Conservation (phyloP, 1,140 invertebrate species). For the Subanguina moxae region DNA sequence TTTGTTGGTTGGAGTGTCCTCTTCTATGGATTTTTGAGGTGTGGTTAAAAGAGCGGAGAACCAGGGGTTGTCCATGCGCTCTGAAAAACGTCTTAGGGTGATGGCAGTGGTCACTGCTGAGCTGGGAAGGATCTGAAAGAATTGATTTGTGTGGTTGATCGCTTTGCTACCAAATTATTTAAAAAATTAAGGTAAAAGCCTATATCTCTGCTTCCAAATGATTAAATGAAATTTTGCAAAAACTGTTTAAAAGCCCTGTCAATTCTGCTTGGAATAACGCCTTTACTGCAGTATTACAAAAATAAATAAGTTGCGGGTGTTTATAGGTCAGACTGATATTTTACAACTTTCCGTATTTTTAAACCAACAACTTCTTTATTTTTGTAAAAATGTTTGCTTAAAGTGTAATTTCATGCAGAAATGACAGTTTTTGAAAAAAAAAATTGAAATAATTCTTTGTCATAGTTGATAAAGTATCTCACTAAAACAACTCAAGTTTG, state of each 20-base stretch:
- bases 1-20: background rate
- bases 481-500: background rate
- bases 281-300: too few species aligned
- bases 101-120: slow-evolving; percentile 9
- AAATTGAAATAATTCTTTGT: background rate
- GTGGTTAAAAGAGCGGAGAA: slow-evolving; percentile 41
- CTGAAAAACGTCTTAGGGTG: slow-evolving; percentile 19
- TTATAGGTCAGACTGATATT: too few species aligned
- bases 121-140: background rate
- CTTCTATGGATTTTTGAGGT: background rate
- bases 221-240: too few species aligned
- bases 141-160: background rate
- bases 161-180: too few species aligned
- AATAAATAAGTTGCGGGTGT: too few species aligned
- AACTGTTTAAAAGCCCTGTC: too few species aligned
- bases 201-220: too few species aligned
- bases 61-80: slow-evolving; percentile 34
- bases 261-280: too few species aligned
- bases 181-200: too few species aligned
- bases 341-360: too few species aligned
- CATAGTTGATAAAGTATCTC: background rate
- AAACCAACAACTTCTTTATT: too few species aligned
- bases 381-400: background rate
- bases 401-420: background rate
- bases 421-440: background rate